Evolutionary conservation across 2,113 vertebrate genomes (phyloP), one percentile per base, ranked within the genome.

Genomic region (Rana temporaria): DNA sequence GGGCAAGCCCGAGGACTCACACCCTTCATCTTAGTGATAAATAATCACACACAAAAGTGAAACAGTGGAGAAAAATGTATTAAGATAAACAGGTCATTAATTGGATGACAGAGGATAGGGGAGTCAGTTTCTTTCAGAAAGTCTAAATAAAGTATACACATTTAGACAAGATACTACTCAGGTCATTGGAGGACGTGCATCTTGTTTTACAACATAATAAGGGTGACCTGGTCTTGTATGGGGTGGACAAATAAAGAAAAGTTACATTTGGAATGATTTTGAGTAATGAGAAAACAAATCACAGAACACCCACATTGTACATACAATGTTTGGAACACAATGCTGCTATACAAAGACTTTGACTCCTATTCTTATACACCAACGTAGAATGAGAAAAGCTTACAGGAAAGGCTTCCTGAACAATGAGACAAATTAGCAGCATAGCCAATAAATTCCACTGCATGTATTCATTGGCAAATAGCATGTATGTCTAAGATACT

Each of bases 241-340:
- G 71, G 56, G 34, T 60, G 56, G 57, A 38, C 26, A 56, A 5
- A 19, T 56, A 55, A 55, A 17, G 19, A 24, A 71, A 55, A 20
- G 71, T 65, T 20, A 24, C n/a, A 63, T 12, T 62, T 48, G 42
- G 63, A 32, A 11, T 12, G 59, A 48, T 48, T 56, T 18, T 56
- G 14, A 53, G 20, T 53, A 15, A 53, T 22, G 20, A 16, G 18
- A 55, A 72, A 4, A 24, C 22, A 59, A 59, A 73, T 20, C 17
- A 38, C 55, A 74, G 52, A 38, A 59, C 71, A 74, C 55, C 71
- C 30, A 74, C 71, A 74, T 74, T n/a, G 53, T 56, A 30, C 19
- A 26, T 19, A 17, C 53, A 72, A 57, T 24, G 30, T 56, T 59
- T 20, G 67, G 16, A 22, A 60, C 34, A 74, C 71, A 74, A 59